Evolutionary conservation across 2,113 vertebrate genomes (phyloP), one percentile per base, ranked within the genome.

Genomic region (Apus apus): DNA sequence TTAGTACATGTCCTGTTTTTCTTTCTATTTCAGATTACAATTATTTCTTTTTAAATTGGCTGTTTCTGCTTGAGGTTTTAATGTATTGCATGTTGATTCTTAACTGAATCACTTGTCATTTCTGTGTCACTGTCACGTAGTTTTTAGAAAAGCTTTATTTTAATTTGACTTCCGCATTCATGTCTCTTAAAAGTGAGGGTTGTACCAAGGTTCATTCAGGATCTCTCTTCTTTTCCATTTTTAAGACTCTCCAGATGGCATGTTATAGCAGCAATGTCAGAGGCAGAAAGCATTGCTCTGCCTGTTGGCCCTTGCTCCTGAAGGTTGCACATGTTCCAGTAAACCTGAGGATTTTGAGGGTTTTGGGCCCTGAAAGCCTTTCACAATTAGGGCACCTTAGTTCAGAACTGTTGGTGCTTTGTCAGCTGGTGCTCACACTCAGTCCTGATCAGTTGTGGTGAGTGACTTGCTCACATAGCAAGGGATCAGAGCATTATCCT

Each of bases 21-120:
- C 81, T 78, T 75, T 86, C 51, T 92, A 18, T 45, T 79, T 94
- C 75, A 85, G 65, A 83, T 78, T 87, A 90, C 34, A 96, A 84
- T 54, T 51, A 67, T 84, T 83, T 81, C 23, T 91, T 84, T 85
- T 83, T 34, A 29, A 89, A 89, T 51, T 71, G 43, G 18, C 51
- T 51, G 5, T 12, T 94, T 78, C 65, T 75, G 21, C 57, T 88
- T 84, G 78, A 61, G 29, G 9, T 80, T 90, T 87, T 85, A 78
- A 56, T 67, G 72, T 84, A 81, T 64, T 9, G 5, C 21, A 5
- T 72, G 19, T 65, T 30, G 36, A 67, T 90, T 88, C 66, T 90
- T 72, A 19, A 45, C 73, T 85, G 65, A 96, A 58, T 60, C 60
- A 45, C 51, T 81, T 0, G 0, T 62, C 46, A 45, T 60, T 86